These are phyloP conservation scores for Drosophila nebulosa DNA, from an alignment of 1,140 invertebrate species.

Conservation along the genomic window DNA sequence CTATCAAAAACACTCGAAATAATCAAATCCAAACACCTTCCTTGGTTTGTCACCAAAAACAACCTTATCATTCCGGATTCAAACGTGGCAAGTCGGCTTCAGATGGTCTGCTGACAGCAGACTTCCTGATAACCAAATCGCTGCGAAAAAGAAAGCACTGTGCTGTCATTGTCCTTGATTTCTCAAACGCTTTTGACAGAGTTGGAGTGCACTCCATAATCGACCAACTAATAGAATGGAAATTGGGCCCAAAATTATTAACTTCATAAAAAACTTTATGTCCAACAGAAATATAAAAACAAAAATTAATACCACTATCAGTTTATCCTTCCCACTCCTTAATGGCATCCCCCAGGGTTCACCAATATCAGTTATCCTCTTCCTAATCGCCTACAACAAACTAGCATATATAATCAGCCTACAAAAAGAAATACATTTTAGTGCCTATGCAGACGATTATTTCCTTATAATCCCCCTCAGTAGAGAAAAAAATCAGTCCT, in stretches of 20 bases:
- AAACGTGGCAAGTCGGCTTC: conserved; percentile 2
- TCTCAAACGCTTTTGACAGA: conserved; percentile 22
- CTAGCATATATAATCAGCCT: conserved; percentile 4
- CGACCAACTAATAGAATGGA: conserved; percentile 15
- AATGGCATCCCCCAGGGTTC: conserved; percentile 17
- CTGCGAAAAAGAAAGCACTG: too few species aligned
- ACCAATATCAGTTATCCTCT: conserved; percentile 2
- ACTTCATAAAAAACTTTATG: conserved; percentile 8
- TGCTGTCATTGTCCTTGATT: too few species aligned
- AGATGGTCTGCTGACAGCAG: too few species aligned
- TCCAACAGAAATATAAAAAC: conserved; percentile 2
- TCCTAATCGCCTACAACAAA: conserved; percentile 6
- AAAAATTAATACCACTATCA: background rate
- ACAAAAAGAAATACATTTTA: background rate
- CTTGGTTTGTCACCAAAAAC: conserved; percentile 6
- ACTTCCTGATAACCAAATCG: conserved; percentile 1
- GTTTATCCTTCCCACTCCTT: too few species aligned
- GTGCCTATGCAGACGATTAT: background rate
- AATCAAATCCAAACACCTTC: conserved; percentile 12
- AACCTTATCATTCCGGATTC: conserved; percentile 13
- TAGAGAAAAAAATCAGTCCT: too few species aligned
- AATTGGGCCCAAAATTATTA: conserved; percentile 14
- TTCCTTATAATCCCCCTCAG: too few species aligned
- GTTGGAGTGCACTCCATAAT: conserved; percentile 19
- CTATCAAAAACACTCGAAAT: conserved; percentile 7